A percentile compares a stretch with the other conserved stretches of the same genome.
phyloP scores from a whole-genome alignment of 2,797 vertebrate species.

The Fistularia commersonii region DNA sequence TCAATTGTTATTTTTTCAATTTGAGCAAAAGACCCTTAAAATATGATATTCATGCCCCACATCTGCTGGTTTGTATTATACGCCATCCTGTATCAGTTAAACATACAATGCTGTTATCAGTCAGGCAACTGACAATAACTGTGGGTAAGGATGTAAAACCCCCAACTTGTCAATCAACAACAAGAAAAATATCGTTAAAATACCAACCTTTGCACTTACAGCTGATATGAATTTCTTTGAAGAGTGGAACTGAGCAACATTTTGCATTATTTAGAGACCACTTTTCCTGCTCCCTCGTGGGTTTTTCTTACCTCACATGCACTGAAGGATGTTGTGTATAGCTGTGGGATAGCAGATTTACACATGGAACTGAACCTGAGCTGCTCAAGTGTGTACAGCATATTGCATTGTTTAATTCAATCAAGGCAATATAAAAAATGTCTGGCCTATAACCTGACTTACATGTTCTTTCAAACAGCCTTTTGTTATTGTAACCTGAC shows the following conservation, averaged over 20 bases:
- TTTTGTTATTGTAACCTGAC: too few species aligned
- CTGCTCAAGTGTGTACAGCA: background rate
- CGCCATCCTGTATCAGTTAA: slow-evolving; percentile 9
- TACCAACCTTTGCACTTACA: slow-evolving; percentile 35
- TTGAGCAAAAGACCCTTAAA: too few species aligned
- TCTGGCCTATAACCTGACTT: too few species aligned
- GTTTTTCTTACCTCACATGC: slow-evolving; percentile 33
- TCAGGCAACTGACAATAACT: background rate
- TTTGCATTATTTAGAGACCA: slow-evolving; percentile 41
- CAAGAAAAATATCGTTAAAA: slow-evolving; percentile 6
- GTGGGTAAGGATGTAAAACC: slow-evolving; percentile 10
- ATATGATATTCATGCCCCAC: too few species aligned
- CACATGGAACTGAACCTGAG: slow-evolving; percentile 4
- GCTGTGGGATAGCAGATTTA: slow-evolving; percentile 3
- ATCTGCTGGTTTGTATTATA: too few species aligned
- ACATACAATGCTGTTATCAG: slow-evolving; percentile 10
- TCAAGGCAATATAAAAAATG: background rate
- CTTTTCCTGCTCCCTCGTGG: slow-evolving; percentile 17
- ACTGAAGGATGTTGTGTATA: background rate
- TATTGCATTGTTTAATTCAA: background rate
- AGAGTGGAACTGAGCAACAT: slow-evolving; percentile 13
- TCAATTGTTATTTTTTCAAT: too few species aligned
- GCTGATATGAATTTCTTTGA: slow-evolving; percentile 25
- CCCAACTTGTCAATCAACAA: slow-evolving; percentile 30
- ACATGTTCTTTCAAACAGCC: too few species aligned